Base-by-base conservation (phyloP, 2,797 vertebrate species). In the Amazona finschi region DNA sequence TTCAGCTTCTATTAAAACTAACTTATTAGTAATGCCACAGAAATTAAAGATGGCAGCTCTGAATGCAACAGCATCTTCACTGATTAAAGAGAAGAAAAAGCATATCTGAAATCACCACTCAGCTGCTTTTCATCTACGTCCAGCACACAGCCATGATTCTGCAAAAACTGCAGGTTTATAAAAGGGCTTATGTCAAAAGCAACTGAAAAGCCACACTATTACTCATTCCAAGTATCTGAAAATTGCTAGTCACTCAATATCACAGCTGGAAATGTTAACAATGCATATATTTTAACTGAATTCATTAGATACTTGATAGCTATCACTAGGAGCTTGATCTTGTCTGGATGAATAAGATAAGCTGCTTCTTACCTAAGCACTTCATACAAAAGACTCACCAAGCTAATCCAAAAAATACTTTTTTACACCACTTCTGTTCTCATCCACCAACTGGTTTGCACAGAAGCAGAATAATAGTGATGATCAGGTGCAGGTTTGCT, bases 231-330 rank as follows among this genome's bases (percentile, higher is more conserved):
- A 93, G 75, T 60, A 85, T 69, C 33, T 81, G 55, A 91, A 93
- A 94, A 87, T 87, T 64, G 38, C 30, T 72, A 66, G 46, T 66
- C 5, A 0, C 21, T 83, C 73, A 89, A 2, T 74, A 84, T 57
- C 62, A 72, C 62, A 84, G 83, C 84, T 90, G 70, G 77, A 90
- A 95, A 65, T 49, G 20, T 69, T 94, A 86, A 85, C 73, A 91
- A 90, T 25, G 46, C 46, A 81, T 1, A 0, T 5, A 81, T 93
- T 86, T 86, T 91, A 90, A 93, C 72, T 87, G 86, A 73, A 92
- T 73, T 85, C 30, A 79, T 85, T 89, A 94, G 43, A 73, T 61
- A 69, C 49, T 90, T 77, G 76, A 77, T 57, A 88, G 69, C 28
- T 95, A 86, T 75, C 5, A 5, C 49, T 62, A 89, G 31, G 46